phyloP scores from a whole-genome alignment of 2,113 vertebrate species.

The Tympanuchus pallidicinctus region DNA sequence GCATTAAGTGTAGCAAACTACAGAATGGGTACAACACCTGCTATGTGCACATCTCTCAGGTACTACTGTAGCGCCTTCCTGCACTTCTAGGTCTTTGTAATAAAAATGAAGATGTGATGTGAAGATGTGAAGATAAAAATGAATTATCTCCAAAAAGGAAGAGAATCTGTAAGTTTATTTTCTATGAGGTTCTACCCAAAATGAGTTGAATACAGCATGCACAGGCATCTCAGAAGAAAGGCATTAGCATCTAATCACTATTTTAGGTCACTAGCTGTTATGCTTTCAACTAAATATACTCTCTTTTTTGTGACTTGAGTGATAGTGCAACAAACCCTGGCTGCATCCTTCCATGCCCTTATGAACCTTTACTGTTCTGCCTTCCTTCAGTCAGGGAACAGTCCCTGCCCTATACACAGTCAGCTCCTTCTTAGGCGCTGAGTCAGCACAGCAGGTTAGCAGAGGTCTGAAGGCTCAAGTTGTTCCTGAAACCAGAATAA shows the following conservation, averaged over 20 bases:
- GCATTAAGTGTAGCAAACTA: neutral
- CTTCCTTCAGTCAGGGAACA: neutral
- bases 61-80: neutral
- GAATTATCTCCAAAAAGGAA: neutral
- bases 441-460: conserved; percentile 29
- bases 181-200: neutral
- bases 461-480: neutral
- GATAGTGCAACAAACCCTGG: neutral
- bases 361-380: neutral
- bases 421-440: neutral
- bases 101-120: neutral
- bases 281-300: neutral
- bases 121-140: too few species aligned
- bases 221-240: neutral
- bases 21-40: neutral
- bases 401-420: neutral
- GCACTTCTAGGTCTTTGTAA: neutral
- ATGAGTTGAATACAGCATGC: neutral
- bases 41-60: accelerated
- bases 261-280: neutral
- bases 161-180: neutral
- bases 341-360: neutral
- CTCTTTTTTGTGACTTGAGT: neutral
- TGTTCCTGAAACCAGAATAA: conserved; percentile 8
- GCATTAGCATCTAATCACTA: neutral